Conservation (phyloP, 2,113 vertebrate genomes). For the Psittacara wagleri region DNA sequence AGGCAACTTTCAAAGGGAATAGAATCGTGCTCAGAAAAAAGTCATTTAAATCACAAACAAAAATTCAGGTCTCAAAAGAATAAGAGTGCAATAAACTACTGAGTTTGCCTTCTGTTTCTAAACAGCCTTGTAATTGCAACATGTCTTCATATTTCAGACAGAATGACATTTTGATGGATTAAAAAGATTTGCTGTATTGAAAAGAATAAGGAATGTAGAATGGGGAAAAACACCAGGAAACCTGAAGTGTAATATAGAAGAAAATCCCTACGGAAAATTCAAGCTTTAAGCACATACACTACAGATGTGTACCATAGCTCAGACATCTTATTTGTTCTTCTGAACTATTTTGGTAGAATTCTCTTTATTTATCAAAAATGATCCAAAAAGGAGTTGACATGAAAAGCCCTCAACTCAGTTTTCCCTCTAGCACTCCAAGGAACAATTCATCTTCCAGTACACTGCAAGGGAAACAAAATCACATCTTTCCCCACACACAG, state of each 20-base stretch:
- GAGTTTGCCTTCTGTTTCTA: neutral
- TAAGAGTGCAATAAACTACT: neutral
- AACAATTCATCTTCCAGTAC: neutral
- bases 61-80: neutral
- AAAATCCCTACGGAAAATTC: constrained; percentile 22
- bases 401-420: neutral
- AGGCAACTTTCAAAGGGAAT: neutral
- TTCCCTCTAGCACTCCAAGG: neutral
- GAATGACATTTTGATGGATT: constrained; percentile 40
- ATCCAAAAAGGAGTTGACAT: constrained; percentile 26
- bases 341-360: neutral
- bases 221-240: neutral
- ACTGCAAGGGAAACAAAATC: neutral
- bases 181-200: neutral
- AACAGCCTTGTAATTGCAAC: constrained; percentile 22
- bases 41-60: neutral
- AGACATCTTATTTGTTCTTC: constrained; percentile 25
- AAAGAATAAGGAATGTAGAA: neutral
- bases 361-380: neutral
- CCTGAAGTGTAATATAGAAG: neutral
- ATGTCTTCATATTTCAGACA: neutral
- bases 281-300: neutral
- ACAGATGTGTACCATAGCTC: neutral
- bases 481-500: neutral
- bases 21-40: neutral